Base-by-base conservation (phyloP, 2,797 vertebrate species). In the Xiphophorus birchmanni region DNA sequence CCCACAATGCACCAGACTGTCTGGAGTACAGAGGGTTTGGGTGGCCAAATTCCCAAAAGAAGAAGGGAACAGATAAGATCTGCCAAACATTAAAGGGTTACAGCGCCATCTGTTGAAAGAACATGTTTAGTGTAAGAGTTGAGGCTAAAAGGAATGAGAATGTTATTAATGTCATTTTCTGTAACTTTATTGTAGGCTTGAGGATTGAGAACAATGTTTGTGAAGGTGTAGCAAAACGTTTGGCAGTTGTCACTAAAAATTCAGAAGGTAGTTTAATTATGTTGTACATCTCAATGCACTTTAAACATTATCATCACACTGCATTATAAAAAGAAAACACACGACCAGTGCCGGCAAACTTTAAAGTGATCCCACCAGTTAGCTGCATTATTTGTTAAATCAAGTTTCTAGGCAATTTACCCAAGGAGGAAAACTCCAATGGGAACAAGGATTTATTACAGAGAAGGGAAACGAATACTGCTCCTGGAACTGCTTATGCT, bases 1-100 rank as follows among this genome's bases (percentile, higher is more conserved):
- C 95, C 1, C 97, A 99, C 92, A 98, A 98, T 29, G 97, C 92
- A 0, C 82, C 95, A 0, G 94, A 97, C 90, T 98, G 95, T 91
- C 90, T 98, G 86, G 74, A 87, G 21, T 94, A 96, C 50, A 92
- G 96, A 2, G 97, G 97, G 67, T 97, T 96, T 80, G 89, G 89
- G 4, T 97, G 96, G 97, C 90, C 96, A 0, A 95, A 94, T 0
- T 89, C 95, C 3, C 79, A 80, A 0, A 96, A 96, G 88, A 97
- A 96, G 0, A 95, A 91, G 81, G 86, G 80, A 83, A 52, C 88
- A 82, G 82, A 82, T 2, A 32, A 9, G 77, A 47, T 85, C 18
- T 80, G 77, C 73, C 10, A 45, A 29, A 50, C 17, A 29, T 7
- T n/a, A 21, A 17, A 15, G 18, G 15, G 1, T 18, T n/a, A 10